Conservation (phyloP, 2,797 vertebrate genomes). For the Chaetodon trifasciatus region DNA sequence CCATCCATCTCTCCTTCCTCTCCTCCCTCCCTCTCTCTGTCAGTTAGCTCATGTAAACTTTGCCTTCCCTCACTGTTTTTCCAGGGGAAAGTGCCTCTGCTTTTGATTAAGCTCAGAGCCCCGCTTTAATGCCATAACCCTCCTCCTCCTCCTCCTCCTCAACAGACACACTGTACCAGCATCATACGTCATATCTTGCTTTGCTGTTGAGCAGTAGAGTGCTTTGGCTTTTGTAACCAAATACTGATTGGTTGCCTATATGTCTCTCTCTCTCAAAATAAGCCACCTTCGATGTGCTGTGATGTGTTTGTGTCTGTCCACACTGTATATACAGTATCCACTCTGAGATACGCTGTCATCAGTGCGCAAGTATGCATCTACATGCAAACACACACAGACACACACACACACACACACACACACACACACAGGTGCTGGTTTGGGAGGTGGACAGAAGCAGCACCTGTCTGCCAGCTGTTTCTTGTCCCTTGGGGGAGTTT, state of each 20-base stretch:
- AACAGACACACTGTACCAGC: constrained; percentile 46
- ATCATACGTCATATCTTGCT: constrained; percentile 57
- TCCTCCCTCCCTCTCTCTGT: constrained; percentile 62
- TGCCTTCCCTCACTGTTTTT: constrained; percentile 83
- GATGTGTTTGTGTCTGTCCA: constrained; percentile 42
- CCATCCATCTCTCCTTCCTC: constrained; percentile 65
- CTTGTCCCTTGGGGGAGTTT: constrained; percentile 85
- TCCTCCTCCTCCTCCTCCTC: constrained; percentile 15
- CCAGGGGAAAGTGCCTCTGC: constrained; percentile 79
- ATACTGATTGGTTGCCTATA: constrained; percentile 42
- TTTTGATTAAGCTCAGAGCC: constrained; percentile 80
- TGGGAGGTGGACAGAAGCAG: constrained; percentile 67
- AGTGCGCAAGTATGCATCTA: constrained; percentile 20
- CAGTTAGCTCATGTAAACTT: constrained; percentile 85
- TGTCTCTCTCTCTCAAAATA: constrained; percentile 26
- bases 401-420: constrained; percentile 53
- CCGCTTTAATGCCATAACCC: constrained; percentile 64
- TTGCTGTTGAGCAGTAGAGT: constrained; percentile 41
- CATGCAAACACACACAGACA: constrained; percentile 48
- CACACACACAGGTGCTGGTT: constrained; percentile 67
- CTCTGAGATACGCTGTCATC: constrained; percentile 34
- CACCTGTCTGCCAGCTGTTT: constrained; percentile 86
- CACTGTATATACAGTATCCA: background rate
- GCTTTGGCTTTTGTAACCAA: constrained; percentile 53
- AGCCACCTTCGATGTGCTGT: constrained; percentile 19